Percentiles rank a stretch among this genome's conserved stretches.
Evolutionary conservation across 2,888 invertebrate genomes (phyloP).

Genomic region (Pocota personata): DNA sequence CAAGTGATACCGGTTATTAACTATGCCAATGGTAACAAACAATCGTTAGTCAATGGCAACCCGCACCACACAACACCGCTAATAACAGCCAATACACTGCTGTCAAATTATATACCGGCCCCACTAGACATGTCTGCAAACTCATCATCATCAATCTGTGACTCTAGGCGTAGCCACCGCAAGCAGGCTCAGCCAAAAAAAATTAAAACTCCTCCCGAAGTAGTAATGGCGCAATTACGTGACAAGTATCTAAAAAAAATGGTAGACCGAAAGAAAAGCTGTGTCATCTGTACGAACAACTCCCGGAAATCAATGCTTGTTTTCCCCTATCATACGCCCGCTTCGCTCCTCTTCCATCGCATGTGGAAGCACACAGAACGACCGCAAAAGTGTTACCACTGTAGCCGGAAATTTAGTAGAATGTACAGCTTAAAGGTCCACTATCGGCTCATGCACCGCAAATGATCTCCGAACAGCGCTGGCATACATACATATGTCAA

Average conservation of each 20-base stretch:
- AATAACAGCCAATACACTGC: background rate
- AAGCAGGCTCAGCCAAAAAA: constrained; percentile 84
- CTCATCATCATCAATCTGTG: constrained; percentile 27
- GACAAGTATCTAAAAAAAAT: constrained; percentile 82
- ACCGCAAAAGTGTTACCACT: constrained; percentile 76
- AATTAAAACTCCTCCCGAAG: constrained; percentile 79
- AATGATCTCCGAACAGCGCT: constrained; percentile 44
- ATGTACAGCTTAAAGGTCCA: constrained; percentile 81
- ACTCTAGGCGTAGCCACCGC: constrained; percentile 82
- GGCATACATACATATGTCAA: background rate
- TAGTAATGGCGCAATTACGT: constrained; percentile 79
- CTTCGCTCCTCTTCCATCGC: constrained; percentile 83
- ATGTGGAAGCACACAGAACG: constrained; percentile 83
- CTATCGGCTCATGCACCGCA: constrained; percentile 76
- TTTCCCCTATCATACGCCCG: constrained; percentile 83
- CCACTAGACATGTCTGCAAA: constrained; percentile 60
- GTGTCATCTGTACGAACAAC: constrained; percentile 78
- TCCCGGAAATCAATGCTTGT: constrained; percentile 78
- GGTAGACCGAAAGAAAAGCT: constrained; percentile 81
- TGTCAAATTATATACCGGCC: constrained; percentile 1
- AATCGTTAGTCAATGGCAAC: constrained; percentile 57
- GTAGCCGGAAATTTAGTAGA: constrained; percentile 78
- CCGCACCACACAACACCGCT: background rate
- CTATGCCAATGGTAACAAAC: constrained; percentile 32
- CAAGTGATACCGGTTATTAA: constrained; percentile 63